Conservation (phyloP, 92 coral and sea anemone genomes). For the Muricea muricata region DNA sequence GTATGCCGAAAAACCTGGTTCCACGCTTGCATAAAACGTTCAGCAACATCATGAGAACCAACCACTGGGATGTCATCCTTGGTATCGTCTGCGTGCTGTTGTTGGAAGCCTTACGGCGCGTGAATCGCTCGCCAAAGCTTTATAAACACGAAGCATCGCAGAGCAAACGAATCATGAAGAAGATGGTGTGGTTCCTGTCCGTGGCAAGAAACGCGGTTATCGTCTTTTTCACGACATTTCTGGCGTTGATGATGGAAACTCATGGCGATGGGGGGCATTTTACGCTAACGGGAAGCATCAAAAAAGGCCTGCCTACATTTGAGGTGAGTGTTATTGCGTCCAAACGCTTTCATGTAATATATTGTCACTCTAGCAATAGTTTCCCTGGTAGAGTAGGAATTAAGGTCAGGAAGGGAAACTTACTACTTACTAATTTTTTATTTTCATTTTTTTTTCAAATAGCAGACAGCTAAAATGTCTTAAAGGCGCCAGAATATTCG, state of each 20-base stretch:
- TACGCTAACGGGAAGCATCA: conserved; percentile 76
- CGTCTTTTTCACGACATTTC: conserved; percentile 74
- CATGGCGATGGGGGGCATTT: conserved; percentile 79
- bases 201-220: conserved; percentile 86
- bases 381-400: no score
- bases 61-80: conserved; percentile 80
- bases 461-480: no score
- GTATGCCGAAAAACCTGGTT: conserved; percentile 76
- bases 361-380: no score
- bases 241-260: conserved; percentile 65
- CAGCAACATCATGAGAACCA: conserved; percentile 79
- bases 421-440: no score
- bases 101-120: conserved; percentile 67
- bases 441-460: no score
- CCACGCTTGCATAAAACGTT: conserved; percentile 82
- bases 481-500: neutral
- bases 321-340: conserved; percentile 67
- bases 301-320: conserved; percentile 84
- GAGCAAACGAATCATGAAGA: conserved; percentile 73
- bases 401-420: no score
- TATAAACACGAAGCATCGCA: conserved; percentile 63
- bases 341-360: no score
- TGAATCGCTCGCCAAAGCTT: conserved; percentile 84
- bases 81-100: conserved; percentile 77
- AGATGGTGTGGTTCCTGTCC: conserved; percentile 76